Percentiles rank a stretch among this genome's conserved stretches.
phyloP scores from a whole-genome alignment of 2,888 invertebrate species.

The Troides aeacus region DNA sequence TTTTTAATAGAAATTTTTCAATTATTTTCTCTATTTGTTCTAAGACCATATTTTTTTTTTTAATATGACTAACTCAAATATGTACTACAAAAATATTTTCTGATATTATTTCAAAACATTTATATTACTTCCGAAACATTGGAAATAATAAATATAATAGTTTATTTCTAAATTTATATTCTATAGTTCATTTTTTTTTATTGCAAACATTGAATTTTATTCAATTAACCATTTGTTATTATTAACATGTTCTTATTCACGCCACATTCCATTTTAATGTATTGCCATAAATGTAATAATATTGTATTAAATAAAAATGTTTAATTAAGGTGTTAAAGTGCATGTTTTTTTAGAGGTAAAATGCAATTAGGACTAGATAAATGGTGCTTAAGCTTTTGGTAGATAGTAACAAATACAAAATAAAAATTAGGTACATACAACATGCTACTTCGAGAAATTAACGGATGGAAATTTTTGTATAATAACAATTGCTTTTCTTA shows the following conservation, averaged over 20 bases:
- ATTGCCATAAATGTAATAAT: background rate
- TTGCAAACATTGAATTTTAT: too few relatives aligned
- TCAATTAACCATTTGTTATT: too few relatives aligned
- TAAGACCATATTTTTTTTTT: too few relatives aligned
- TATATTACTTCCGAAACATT: too few relatives aligned
- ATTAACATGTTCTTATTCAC: background rate
- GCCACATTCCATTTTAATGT: slow-evolving; percentile 3
- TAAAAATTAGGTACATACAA: background rate
- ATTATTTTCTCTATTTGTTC: too few relatives aligned
- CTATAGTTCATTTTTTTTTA: too few relatives aligned
- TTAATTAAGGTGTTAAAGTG: background rate
- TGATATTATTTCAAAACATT: too few relatives aligned
- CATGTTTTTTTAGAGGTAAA: background rate
- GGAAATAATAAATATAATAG: too few relatives aligned
- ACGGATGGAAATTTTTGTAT: background rate
- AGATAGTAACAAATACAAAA: slow-evolving; percentile 13
- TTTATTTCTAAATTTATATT: too few relatives aligned
- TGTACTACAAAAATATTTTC: too few relatives aligned
- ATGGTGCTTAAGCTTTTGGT: slow-evolving; percentile 32
- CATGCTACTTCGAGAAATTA: background rate
- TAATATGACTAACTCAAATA: too few relatives aligned
- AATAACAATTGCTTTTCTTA: background rate
- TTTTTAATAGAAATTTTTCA: too few relatives aligned
- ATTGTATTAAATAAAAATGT: background rate
- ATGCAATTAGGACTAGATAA: slow-evolving; percentile 30